These are phyloP conservation scores for Liparis tanakae DNA, from an alignment of 2,797 vertebrate genomes.

Conservation along the genomic window DNA sequence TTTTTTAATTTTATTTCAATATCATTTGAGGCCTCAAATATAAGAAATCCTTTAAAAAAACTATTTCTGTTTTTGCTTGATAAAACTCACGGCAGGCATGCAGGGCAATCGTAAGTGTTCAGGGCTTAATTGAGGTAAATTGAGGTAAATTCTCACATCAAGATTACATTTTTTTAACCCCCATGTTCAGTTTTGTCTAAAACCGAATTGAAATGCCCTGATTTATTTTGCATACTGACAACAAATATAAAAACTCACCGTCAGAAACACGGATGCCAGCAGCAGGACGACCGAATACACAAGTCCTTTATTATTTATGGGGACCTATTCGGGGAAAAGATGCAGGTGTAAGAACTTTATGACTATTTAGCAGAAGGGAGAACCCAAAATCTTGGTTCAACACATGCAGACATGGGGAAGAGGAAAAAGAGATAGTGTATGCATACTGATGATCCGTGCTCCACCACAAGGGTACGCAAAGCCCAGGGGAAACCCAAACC, in stretches of 20 bases:
- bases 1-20: background rate
- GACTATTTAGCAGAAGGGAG: background rate
- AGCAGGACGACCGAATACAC: constrained; percentile 87
- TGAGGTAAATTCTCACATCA: too few relatives aligned
- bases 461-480: constrained; percentile 83
- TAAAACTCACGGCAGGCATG: background rate
- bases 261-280: constrained; percentile 86
- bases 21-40: background rate
- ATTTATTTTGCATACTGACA: background rate
- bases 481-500: constrained; percentile 87
- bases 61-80: background rate
- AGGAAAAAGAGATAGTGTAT: constrained; percentile 4
- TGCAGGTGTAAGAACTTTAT: constrained; percentile 7
- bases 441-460: constrained; percentile 81
- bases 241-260: constrained; percentile 70
- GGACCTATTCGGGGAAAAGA: constrained; percentile 65
- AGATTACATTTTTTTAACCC: too few relatives aligned
- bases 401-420: constrained; percentile 7
- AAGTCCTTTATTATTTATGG: constrained; percentile 87
- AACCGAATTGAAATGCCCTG: background rate
- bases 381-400: background rate
- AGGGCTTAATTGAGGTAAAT: background rate
- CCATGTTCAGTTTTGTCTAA: background rate
- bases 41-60: background rate
- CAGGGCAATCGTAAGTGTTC: background rate